phyloP scores from a whole-genome alignment of 2,888 invertebrate species.

The Anarsia innoxiella region DNA sequence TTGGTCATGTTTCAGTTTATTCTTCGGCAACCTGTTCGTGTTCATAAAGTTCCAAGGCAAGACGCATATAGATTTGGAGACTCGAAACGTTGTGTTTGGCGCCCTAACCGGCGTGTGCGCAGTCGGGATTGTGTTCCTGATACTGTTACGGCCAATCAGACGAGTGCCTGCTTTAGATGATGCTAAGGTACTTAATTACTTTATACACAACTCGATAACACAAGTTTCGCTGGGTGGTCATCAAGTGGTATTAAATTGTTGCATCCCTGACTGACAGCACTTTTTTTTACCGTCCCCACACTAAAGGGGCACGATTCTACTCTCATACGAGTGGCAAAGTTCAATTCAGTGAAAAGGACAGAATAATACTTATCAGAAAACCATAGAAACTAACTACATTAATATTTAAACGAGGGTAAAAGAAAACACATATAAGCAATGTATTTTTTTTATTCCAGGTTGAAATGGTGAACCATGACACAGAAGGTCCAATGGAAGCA shows the following conservation, averaged over 20 bases:
- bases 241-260: too few species aligned
- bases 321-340: too few species aligned
- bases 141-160: constrained; percentile 77
- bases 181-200: constrained; percentile 66
- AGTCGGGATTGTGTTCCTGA: constrained; percentile 81
- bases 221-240: too few species aligned
- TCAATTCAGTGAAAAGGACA: too few species aligned
- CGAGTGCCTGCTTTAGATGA: constrained; percentile 49
- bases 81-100: constrained; percentile 86
- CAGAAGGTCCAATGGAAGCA: constrained; percentile 79
- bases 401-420: too few species aligned
- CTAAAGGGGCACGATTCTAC: too few species aligned
- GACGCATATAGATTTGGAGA: constrained; percentile 80
- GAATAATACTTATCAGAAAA: too few species aligned
- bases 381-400: too few species aligned
- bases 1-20: constrained; percentile 88
- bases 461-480: constrained; percentile 55
- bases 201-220: too few species aligned
- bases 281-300: too few species aligned
- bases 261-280: too few species aligned
- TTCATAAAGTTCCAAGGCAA: constrained; percentile 92
- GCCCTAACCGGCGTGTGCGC: constrained; percentile 84
- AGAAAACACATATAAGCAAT: too few species aligned
- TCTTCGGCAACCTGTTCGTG: constrained; percentile 96
- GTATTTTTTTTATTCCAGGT: constrained; percentile 44